Evolutionary conservation across 2,113 vertebrate species (phyloP).

Genomic region (Malaclemys terrapin): DNA sequence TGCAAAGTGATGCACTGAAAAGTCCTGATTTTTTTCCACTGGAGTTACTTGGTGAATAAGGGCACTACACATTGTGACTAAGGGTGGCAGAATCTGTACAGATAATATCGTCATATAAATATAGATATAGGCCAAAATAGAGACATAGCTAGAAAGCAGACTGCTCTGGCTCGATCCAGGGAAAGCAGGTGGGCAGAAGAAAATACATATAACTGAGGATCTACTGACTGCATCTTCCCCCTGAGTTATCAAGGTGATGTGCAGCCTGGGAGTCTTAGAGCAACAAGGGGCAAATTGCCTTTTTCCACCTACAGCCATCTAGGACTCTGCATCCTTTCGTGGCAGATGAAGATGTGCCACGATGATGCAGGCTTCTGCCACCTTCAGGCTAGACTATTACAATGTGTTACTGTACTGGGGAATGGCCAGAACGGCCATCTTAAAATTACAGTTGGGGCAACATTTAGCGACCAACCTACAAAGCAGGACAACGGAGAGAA

Average conservation of each 20-base stretch:
- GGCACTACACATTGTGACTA: not conserved
- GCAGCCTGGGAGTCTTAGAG: not conserved
- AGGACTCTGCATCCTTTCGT: not conserved
- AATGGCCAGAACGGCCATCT: not conserved
- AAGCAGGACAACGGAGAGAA: not conserved
- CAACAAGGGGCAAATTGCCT: not conserved
- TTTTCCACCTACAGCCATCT: slow-evolving; percentile 34
- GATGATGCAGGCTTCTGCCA: not conserved
- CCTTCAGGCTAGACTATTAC: not conserved
- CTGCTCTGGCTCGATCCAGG: not conserved
- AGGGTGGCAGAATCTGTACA: not conserved
- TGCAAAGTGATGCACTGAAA: not conserved
- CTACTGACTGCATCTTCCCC: not conserved
- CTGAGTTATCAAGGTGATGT: not conserved
- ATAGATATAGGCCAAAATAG: not conserved
- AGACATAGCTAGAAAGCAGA: not conserved
- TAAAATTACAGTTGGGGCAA: rapidly evolving
- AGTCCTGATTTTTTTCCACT: not conserved
- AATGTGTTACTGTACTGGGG: not conserved
- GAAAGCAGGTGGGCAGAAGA: slow-evolving; percentile 7
- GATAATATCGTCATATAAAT: not conserved
- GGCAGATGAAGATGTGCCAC: slow-evolving; percentile 12
- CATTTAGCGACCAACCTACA: not conserved
- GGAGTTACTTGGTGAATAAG: not conserved
- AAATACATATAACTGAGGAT: not conserved